Conservation (phyloP, 2,888 invertebrate genomes). For the Eristalis arbustorum region DNA sequence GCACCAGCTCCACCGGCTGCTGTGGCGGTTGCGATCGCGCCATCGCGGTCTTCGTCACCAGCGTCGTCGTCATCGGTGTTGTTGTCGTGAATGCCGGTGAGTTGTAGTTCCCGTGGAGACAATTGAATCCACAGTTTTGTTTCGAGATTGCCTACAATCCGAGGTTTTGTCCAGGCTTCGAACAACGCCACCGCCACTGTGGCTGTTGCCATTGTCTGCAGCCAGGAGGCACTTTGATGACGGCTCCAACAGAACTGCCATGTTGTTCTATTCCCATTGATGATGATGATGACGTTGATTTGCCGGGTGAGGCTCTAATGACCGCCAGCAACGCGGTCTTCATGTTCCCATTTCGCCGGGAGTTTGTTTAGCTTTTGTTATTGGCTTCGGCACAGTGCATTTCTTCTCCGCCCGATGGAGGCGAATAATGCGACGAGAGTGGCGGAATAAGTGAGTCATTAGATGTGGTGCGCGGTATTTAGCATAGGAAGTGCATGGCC, state of each 20-base stretch:
- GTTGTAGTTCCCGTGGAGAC: slow-evolving; percentile 64
- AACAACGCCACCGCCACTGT: slow-evolving; percentile 36
- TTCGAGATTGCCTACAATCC: slow-evolving; percentile 55
- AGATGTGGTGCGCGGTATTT: background rate
- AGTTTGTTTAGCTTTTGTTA: slow-evolving; percentile 49
- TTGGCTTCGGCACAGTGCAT: slow-evolving; percentile 19
- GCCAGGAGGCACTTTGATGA: slow-evolving; percentile 54
- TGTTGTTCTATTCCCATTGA: slow-evolving; percentile 61
- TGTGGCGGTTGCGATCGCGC: background rate
- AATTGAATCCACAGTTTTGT: slow-evolving; percentile 70
- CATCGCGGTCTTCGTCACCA: background rate
- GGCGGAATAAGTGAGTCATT: slow-evolving; percentile 51
- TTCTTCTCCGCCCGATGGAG: slow-evolving; percentile 9
- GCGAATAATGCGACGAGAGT: slow-evolving; percentile 2
- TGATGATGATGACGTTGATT: slow-evolving; percentile 64
- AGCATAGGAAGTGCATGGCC: background rate
- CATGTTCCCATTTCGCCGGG: slow-evolving; percentile 52
- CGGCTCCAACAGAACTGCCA: slow-evolving; percentile 42
- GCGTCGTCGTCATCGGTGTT: slow-evolving; percentile 11
- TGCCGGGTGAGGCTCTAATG: slow-evolving; percentile 69
- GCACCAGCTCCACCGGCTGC: background rate
- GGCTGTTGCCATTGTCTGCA: slow-evolving; percentile 30
- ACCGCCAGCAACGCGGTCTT: slow-evolving; percentile 64
- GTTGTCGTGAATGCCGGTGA: slow-evolving; percentile 56
- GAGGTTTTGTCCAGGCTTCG: slow-evolving; percentile 49